Percentiles rank a stretch among this genome's conserved stretches.
Evolutionary conservation across 2,888 invertebrate genomes (phyloP).

Genomic region (Hirudinaria manillensis): DNA sequence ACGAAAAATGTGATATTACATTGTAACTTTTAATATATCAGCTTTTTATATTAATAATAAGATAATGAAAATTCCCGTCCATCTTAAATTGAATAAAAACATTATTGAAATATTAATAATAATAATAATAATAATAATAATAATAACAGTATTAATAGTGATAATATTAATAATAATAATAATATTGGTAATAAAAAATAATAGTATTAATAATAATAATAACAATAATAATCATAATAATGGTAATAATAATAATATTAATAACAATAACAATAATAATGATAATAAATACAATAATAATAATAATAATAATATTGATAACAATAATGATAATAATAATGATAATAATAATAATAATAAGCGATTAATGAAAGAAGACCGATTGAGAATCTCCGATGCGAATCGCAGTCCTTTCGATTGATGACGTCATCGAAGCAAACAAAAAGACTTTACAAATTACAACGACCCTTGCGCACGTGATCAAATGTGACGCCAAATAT

Average conservation of each 20-base stretch:
- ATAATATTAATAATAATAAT: neutral
- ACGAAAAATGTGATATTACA: too few species aligned
- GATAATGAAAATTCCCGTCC: neutral
- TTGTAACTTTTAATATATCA: too few species aligned
- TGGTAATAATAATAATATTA: neutral
- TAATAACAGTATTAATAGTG: neutral
- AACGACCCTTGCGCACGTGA: too few species aligned
- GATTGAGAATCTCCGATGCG: neutral
- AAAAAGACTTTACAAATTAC: too few species aligned
- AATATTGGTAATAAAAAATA: neutral
- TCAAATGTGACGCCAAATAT: too few species aligned
- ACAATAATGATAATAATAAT: constrained; percentile 8
- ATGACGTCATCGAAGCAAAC: neutral
- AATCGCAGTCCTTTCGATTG: neutral
- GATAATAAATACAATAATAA: neutral
- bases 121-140: neutral
- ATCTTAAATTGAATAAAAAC: neutral
- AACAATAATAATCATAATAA: neutral
- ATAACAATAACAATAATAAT: constrained; percentile 11
- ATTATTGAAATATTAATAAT: neutral
- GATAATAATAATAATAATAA: neutral
- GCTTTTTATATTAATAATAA: too few species aligned
- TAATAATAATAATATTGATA: neutral
- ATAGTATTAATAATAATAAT: neutral
- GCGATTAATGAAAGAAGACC: too few species aligned